phyloP scores from a whole-genome alignment of 2,113 vertebrate species.

The Hippocampus abdominalis region DNA sequence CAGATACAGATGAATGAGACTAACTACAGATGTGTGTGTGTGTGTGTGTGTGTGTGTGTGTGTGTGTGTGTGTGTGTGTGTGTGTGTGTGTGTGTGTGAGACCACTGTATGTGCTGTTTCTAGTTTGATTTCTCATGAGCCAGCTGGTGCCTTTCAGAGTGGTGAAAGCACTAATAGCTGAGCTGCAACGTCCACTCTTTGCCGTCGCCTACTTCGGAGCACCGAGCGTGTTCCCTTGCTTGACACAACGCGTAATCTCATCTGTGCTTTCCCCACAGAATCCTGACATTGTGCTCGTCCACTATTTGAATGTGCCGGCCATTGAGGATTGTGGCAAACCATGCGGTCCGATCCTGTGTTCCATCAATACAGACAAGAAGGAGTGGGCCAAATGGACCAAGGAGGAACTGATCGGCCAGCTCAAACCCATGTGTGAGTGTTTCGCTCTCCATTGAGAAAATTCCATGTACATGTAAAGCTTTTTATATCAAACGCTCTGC shows the following conservation, averaged over 20 bases:
- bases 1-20: slow-evolving; percentile 33
- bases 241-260: slow-evolving; percentile 3
- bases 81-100: slow-evolving; percentile 14
- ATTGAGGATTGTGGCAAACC: slow-evolving; percentile 99
- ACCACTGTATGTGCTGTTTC: slow-evolving; percentile 12
- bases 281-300: slow-evolving; percentile 97
- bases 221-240: slow-evolving; percentile 8
- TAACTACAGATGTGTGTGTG: slow-evolving; percentile 17
- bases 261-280: slow-evolving; percentile 75
- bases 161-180: slow-evolving; percentile 32
- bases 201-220: slow-evolving; percentile 19
- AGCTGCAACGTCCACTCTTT: slow-evolving; percentile 22
- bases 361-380: slow-evolving; percentile 99
- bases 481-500: slow-evolving; percentile 5
- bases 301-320: slow-evolving; percentile 98
- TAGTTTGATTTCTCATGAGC: slow-evolving; percentile 31
- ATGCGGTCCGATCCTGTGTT: slow-evolving; percentile 96
- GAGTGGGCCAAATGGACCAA: slow-evolving; percentile 99
- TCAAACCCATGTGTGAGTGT: slow-evolving; percentile 99
- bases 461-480: slow-evolving; percentile 21
- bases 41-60: too few species aligned
- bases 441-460: slow-evolving; percentile 9
- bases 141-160: slow-evolving; percentile 35
- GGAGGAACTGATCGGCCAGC: slow-evolving; percentile 96
- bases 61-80: too few species aligned